Evolutionary conservation across 2,888 invertebrate species (phyloP).

Genomic region (Scaptomyza caliginosa): DNA sequence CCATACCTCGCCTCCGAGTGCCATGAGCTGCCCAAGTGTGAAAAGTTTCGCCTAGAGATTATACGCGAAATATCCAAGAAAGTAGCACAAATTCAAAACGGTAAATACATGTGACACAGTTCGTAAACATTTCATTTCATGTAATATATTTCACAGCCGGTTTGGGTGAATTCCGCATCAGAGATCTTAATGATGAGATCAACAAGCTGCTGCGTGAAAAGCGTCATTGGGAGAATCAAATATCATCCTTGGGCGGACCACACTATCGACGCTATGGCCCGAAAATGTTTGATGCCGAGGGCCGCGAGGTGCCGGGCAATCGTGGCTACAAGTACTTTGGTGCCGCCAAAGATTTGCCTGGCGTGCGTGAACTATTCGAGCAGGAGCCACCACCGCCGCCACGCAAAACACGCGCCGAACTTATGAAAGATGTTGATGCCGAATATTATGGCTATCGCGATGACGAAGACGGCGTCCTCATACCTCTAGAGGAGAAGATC

Average conservation of each 20-base stretch:
- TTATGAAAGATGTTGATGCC: conserved; percentile 99
- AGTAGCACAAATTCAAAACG: conserved; percentile 99
- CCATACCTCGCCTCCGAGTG: conserved; percentile 98
- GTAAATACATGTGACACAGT: conserved; percentile 83
- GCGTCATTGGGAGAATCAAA: conserved; percentile 98
- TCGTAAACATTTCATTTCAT: background rate
- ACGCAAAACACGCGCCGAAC: conserved; percentile 95
- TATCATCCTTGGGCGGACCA: conserved; percentile 96
- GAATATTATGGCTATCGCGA: conserved; percentile 99
- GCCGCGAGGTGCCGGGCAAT: conserved; percentile 98
- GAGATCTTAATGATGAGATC: conserved; percentile 99
- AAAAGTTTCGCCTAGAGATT: conserved; percentile 98
- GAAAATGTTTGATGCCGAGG: conserved; percentile 96
- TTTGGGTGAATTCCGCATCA: conserved; percentile 98
- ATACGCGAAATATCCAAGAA: conserved; percentile 98
- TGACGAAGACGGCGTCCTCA: conserved; percentile 97
- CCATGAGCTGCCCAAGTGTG: conserved; percentile 94
- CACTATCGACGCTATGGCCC: conserved; percentile 96
- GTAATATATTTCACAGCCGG: conserved; percentile 88
- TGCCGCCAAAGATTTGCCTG: conserved; percentile 98
- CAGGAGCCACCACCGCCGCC: conserved; percentile 96
- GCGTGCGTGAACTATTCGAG: conserved; percentile 98
- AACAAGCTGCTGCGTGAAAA: conserved; percentile 98
- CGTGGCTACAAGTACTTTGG: conserved; percentile 99
- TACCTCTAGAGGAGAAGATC: conserved; percentile 92